These are phyloP conservation scores for Montipora capitata DNA, from an alignment of 92 coral and sea anemone genomes.

Conservation along the genomic window DNA sequence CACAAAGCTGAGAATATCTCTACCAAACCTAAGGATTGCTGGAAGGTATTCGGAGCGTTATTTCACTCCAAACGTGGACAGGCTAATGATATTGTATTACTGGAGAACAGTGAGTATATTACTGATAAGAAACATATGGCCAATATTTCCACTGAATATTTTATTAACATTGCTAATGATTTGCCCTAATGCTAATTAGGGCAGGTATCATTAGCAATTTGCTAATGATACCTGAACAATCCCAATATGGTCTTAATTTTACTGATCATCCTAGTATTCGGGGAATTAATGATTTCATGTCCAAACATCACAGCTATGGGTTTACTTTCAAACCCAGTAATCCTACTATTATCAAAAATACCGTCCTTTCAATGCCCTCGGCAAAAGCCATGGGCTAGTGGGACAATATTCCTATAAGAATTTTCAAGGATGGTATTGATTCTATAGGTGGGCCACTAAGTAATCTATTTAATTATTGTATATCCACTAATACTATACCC, in stretches of 20 bases:
- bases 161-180: conserved; percentile 29
- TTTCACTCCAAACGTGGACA: no score
- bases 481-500: no score
- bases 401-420: conserved; percentile 44
- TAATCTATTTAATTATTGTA: no score
- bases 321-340: conserved; percentile 2
- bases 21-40: conserved; percentile 20
- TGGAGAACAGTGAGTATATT: no score
- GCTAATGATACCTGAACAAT: conserved; percentile 2
- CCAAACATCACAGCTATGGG: background rate
- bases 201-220: no score
- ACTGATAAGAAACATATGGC: background rate
- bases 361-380: conserved; percentile 7
- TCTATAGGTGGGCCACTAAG: no score
- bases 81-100: no score
- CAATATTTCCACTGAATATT: conserved; percentile 34
- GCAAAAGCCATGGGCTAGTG: conserved; percentile 30
- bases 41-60: no score
- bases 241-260: background rate
- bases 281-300: no score
- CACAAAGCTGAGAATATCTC: conserved; percentile 16
- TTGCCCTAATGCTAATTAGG: no score
- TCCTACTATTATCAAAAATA: background rate
- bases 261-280: no score
- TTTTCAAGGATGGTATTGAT: no score